Evolutionary conservation across 2,113 vertebrate genomes (phyloP).

Genomic region (Ibidorhyncha struthersii): DNA sequence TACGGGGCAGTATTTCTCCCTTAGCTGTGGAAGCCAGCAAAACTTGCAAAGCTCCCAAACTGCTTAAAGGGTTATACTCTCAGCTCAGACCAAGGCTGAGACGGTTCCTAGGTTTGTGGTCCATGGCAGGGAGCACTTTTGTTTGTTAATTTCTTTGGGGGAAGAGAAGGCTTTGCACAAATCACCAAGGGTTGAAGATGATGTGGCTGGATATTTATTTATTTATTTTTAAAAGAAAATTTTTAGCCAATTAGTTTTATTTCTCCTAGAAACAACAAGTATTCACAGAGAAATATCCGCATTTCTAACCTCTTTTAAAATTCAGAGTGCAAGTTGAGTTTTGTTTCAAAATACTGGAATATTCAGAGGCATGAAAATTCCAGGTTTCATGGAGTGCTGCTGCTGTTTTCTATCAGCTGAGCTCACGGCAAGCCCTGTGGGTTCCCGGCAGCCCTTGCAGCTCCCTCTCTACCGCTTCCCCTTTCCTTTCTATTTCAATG

Average conservation of each 20-base stretch:
- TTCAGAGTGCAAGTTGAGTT: background rate
- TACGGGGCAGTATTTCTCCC: background rate
- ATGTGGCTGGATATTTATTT: background rate
- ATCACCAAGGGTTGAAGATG: background rate
- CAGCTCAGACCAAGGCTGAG: background rate
- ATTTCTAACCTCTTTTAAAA: background rate
- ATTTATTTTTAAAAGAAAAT: background rate
- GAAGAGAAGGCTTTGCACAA: background rate
- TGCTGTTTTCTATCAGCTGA: background rate
- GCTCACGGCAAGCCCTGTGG: background rate
- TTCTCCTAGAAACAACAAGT: background rate
- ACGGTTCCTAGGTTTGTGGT: background rate
- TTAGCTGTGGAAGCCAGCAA: background rate
- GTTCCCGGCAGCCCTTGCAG: background rate
- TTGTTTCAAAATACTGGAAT: background rate
- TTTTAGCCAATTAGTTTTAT: background rate
- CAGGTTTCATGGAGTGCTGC: accelerated
- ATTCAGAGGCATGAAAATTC: background rate
- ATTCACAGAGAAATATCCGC: background rate
- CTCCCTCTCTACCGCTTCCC: background rate
- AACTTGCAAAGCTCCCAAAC: background rate
- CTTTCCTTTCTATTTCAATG: background rate
- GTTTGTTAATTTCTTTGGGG: background rate
- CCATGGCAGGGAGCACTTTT: background rate
- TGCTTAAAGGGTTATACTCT: background rate